Conservation (phyloP, 2,888 invertebrate genomes). For the Steinernema carpocapsae region DNA sequence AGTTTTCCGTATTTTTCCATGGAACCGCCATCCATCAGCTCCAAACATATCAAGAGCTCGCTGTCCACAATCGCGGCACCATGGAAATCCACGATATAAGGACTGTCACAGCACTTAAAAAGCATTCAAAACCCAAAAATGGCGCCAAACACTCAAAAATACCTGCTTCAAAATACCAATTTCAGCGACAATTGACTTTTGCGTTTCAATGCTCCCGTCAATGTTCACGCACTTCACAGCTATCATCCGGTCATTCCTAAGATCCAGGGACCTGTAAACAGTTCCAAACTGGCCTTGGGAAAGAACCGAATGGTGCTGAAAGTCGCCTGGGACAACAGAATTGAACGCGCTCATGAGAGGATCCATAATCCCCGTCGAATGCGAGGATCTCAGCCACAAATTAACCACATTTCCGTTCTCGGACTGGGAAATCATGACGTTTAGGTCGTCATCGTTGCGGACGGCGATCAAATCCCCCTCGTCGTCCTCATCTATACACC, state of each 20-base stretch:
- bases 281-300: conserved; percentile 52
- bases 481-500: conserved; percentile 45
- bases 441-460: conserved; percentile 49
- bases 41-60: conserved; percentile 42
- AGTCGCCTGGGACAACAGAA: conserved; percentile 42
- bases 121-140: neutral
- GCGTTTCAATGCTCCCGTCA: conserved; percentile 17
- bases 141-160: neutral
- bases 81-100: conserved; percentile 49
- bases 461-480: conserved; percentile 48
- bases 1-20: conserved; percentile 49
- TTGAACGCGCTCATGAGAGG: conserved; percentile 14
- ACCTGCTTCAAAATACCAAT: conserved; percentile 20
- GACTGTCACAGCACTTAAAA: conserved; percentile 41
- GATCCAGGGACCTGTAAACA: conserved; percentile 45
- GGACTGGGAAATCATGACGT: conserved; percentile 38
- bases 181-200: conserved; percentile 1
- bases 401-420: neutral
- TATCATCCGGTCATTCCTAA: conserved; percentile 38
- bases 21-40: conserved; percentile 52
- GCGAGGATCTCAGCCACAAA: neutral
- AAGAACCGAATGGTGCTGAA: conserved; percentile 42
- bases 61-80: conserved; percentile 46
- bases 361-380: neutral
- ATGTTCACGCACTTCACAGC: conserved; percentile 45